These are phyloP conservation scores for human DNA, from an alignment of 2,113 vertebrate genomes.

Conservation along the genomic window GRCh38 chr7:91670501-91671000, in stretches of 20 bases:
- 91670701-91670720: too few relatives aligned
- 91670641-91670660: not conserved
- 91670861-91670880: not conserved
- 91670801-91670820: not conserved
- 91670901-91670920: not conserved
- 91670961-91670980: conserved; percentile 3
- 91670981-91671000: too few relatives aligned
- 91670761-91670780: not conserved
- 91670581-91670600: conserved; percentile 9
- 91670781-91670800: not conserved
- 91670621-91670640: not conserved
- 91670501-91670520: not conserved
- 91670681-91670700: not conserved
- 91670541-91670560: not conserved
- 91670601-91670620: not conserved
- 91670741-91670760: not conserved
- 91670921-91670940: not conserved
- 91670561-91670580: not conserved
- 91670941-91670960: not conserved
- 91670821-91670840: not conserved
- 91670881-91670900: not conserved
- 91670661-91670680: not conserved
- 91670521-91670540: not conserved
- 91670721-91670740: not conserved
- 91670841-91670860: not conserved